These are phyloP conservation scores for Aphelocoma californica DNA, from an alignment of 2,797 vertebrate species.

Conservation along the genomic window DNA sequence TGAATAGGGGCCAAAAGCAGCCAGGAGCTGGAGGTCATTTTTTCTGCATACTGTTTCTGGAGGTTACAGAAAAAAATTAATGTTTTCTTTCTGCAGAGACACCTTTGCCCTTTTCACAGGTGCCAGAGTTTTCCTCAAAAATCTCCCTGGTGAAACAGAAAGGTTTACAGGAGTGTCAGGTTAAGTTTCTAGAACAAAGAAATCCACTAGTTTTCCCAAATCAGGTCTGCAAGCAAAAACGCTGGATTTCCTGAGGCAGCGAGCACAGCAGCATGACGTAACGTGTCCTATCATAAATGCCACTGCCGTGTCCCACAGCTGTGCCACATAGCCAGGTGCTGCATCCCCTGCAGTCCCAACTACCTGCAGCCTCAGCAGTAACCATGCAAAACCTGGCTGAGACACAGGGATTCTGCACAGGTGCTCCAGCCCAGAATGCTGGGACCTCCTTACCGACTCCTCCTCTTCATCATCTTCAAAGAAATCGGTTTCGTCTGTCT, in stretches of 20 bases:
- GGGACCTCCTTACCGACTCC: slow-evolving; percentile 69
- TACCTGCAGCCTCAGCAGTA: not conserved
- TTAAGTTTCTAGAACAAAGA: not conserved
- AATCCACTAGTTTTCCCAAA: not conserved
- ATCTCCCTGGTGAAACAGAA: not conserved
- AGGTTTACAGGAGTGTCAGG: not conserved
- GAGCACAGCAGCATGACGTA: accelerated
- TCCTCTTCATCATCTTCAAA: slow-evolving; percentile 90
- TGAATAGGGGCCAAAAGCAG: not conserved
- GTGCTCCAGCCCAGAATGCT: not conserved
- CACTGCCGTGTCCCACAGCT: accelerated
- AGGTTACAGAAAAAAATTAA: not conserved
- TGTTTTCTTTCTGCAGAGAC: not conserved
- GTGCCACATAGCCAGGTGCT: not conserved
- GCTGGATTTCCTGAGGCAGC: not conserved
- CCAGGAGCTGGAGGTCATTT: not conserved
- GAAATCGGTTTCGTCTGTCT: slow-evolving; percentile 84
- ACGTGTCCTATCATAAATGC: not conserved
- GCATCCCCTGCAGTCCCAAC: not conserved
- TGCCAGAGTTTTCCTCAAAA: not conserved
- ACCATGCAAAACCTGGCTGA: not conserved
- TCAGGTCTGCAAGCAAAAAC: not conserved
- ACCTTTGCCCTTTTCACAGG: not conserved
- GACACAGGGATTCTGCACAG: not conserved
- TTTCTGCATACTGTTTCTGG: not conserved